Base-by-base conservation (phyloP, 2,113 vertebrate species). In the Acanthisitta chloris region DNA sequence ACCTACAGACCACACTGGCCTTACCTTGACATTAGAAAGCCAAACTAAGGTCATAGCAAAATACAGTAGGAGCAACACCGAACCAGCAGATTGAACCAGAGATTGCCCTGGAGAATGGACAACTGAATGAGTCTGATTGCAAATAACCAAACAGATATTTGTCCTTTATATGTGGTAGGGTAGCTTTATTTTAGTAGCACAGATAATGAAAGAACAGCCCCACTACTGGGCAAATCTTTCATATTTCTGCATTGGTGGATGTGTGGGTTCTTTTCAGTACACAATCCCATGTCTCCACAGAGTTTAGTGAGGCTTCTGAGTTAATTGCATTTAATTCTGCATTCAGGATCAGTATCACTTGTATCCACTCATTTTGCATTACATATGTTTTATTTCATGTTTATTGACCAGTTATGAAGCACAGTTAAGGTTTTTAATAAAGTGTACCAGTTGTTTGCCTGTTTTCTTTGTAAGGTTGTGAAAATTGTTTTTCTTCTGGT, bases 261-360 rank as follows among this genome's bases (percentile, higher is more conserved):
- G 2, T 1, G 1, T 0, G 1, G 21, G 4, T 78, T 81, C 45
- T 61, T 6, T 52, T 62, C 25, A 64, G 17, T 15, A n/a, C 29
- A 10, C 7, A 64, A 8, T 4, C 4, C 21, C 20, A 58, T 34
- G 9, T 38, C 29, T 71, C 43, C 33, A n/a, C n/a, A 54, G 28
- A 59, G 2, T 19, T 78, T 43, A 45, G 15, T 33, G 59, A 38
- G 18, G 23, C 16, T 74, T 73, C 25, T 18, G 17, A 20, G 13
- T 70, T 87, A 7, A 54, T 14, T 88, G 38, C 14, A 74, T 90
- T 62, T 46, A 38, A 66, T 36, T 74, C 54, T 15, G 49, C 29
- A 54, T 87, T 78, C 55, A 58, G 34, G 16, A 46, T 40, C 31
- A 19, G 16, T 49, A 12, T 7, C 29, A 54, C 23, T 81, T 69